Conservation (phyloP, 2,888 invertebrate genomes). For the Heliconius cydno region DNA sequence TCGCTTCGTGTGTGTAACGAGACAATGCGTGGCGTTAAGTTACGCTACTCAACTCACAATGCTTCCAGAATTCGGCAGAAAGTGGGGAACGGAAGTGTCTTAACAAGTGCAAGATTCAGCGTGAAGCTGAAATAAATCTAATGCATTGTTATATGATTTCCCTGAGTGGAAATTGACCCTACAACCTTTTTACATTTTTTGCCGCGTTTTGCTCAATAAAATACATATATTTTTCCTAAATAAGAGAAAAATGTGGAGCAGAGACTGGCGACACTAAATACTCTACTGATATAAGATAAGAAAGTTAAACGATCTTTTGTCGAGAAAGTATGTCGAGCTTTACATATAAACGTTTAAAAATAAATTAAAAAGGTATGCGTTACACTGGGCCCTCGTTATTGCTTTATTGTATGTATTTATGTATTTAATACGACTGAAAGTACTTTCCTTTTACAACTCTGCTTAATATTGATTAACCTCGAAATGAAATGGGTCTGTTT, state of each 20-base stretch:
- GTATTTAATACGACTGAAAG: conserved; percentile 31
- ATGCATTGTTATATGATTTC: too few relatives aligned
- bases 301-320: conserved; percentile 15
- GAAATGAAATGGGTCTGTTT: conserved; percentile 2
- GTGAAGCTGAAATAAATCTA: too few relatives aligned
- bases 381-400: conserved; percentile 17
- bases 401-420: conserved; percentile 24
- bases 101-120: too few relatives aligned
- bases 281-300: conserved; percentile 15
- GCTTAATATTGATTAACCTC: conserved; percentile 33
- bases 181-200: too few relatives aligned
- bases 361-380: conserved; percentile 20
- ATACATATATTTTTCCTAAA: not conserved
- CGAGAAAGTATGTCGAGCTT: conserved; percentile 3
- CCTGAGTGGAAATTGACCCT: too few relatives aligned
- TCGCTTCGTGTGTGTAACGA: not conserved
- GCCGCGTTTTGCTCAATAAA: too few relatives aligned
- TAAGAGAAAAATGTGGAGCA: not conserved
- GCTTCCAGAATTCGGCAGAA: not conserved
- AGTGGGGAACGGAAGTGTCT: too few relatives aligned
- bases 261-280: not conserved
- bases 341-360: conserved; percentile 8
- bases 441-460: conserved; percentile 27
- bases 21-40: not conserved
- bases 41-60: not conserved